Evolutionary conservation across 2,888 invertebrate genomes (phyloP).

Genomic region (Heterodera filipjevi): DNA sequence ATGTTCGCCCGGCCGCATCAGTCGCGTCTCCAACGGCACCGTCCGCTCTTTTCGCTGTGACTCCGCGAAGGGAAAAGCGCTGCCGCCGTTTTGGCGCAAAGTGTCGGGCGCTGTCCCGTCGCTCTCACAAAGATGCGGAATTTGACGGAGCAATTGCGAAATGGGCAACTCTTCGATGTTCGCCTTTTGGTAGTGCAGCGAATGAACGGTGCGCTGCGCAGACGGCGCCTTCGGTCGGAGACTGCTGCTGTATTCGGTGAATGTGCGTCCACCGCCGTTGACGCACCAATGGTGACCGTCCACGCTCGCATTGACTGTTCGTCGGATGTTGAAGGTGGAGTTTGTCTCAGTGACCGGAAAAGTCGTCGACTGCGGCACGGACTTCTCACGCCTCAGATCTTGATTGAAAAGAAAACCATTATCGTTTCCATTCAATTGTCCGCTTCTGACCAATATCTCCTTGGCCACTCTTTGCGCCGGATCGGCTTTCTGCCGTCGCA

Average conservation of each 20-base stretch:
- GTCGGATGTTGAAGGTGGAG: neutral
- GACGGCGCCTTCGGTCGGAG: neutral
- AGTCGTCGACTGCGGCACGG: neutral
- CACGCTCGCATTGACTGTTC: neutral
- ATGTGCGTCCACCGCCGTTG: neutral
- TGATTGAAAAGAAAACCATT: no score
- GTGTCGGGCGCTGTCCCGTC: conserved; percentile 15
- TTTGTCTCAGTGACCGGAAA: neutral
- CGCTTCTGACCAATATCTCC: neutral
- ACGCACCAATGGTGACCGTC: neutral
- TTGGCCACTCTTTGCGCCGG: no score
- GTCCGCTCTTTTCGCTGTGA: neutral
- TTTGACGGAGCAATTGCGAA: conserved; percentile 42
- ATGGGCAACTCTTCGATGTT: conserved; percentile 45
- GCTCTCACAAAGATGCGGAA: conserved; percentile 55
- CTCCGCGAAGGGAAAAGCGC: neutral
- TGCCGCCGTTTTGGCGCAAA: conserved; percentile 7
- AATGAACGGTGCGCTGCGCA: neutral
- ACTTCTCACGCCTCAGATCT: neutral
- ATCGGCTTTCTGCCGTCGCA: neutral
- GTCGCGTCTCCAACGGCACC: conserved; percentile 42
- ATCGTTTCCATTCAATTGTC: neutral
- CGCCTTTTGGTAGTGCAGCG: conserved; percentile 39
- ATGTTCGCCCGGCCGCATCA: conserved; percentile 47
- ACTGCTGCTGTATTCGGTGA: conserved; percentile 4